phyloP scores from a whole-genome alignment of 1,140 invertebrate genomes.

The Pseudobourletiella spinata region DNA sequence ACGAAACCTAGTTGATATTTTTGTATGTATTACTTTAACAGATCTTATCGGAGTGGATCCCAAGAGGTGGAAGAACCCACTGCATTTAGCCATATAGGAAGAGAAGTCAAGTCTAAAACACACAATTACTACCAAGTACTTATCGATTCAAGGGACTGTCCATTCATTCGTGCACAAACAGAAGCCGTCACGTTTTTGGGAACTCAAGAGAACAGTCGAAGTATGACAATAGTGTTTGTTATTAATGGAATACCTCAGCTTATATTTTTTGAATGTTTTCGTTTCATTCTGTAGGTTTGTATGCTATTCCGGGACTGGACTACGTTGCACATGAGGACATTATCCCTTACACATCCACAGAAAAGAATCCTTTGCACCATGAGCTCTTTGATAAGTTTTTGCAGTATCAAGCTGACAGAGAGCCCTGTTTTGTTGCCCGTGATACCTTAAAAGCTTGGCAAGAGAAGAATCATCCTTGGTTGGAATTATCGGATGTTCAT shows the following conservation, averaged over 20 bases:
- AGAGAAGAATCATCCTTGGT: constrained; percentile 94
- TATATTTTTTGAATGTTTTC: background rate
- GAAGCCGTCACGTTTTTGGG: constrained; percentile 96
- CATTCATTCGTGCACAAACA: constrained; percentile 89
- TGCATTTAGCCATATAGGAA: constrained; percentile 54
- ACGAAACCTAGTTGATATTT: background rate
- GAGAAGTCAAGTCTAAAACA: constrained; percentile 78
- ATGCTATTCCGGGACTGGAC: constrained; percentile 90
- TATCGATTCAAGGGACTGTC: constrained; percentile 91
- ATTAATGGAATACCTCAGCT: background rate
- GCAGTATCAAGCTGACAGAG: constrained; percentile 63
- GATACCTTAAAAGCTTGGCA: constrained; percentile 91
- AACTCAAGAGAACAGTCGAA: constrained; percentile 86
- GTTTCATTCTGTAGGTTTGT: constrained; percentile 47
- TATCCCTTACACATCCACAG: constrained; percentile 70
- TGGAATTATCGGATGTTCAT: constrained; percentile 91
- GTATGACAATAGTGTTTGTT: constrained; percentile 40
- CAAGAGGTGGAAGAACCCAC: constrained; percentile 38
- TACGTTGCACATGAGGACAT: constrained; percentile 96
- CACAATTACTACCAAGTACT: constrained; percentile 96
- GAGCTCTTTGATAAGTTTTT: constrained; percentile 96
- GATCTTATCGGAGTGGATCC: constrained; percentile 17
- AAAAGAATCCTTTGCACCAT: constrained; percentile 77
- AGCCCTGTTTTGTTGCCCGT: constrained; percentile 76
- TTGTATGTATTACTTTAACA: background rate